phyloP scores from a whole-genome alignment of 2,113 vertebrate genomes.

The Delphinapterus leucas region DNA sequence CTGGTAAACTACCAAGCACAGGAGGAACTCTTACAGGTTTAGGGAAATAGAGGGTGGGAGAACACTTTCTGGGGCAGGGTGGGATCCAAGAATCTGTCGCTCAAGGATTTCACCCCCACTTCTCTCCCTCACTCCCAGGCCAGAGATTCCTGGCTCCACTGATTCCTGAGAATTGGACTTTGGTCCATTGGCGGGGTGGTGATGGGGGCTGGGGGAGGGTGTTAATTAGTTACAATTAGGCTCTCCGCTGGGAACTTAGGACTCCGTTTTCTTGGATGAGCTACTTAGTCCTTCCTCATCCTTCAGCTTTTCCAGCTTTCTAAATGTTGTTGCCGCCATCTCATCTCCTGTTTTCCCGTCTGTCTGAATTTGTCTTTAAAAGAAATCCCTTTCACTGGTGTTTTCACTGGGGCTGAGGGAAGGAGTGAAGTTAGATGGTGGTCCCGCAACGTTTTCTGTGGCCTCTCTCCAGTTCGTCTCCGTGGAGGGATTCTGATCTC shows the following conservation, averaged over 20 bases:
- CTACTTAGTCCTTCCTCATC: neutral
- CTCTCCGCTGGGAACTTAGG: neutral
- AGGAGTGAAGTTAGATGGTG: neutral
- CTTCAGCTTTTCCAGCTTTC: neutral
- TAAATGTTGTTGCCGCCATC: neutral
- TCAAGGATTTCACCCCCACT: neutral
- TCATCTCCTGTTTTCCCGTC: neutral
- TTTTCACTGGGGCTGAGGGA: neutral
- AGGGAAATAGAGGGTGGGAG: neutral
- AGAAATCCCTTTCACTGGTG: neutral
- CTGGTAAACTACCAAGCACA: neutral
- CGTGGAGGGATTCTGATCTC: neutral
- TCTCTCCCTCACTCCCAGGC: neutral
- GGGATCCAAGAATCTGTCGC: neutral
- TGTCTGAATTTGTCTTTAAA: slow-evolving; percentile 18
- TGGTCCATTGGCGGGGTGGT: neutral
- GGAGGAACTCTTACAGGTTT: neutral
- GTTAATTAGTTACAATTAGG: neutral
- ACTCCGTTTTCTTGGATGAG: neutral
- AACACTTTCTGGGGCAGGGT: neutral
- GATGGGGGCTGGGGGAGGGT: neutral
- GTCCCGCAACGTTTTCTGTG: neutral
- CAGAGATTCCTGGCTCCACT: neutral
- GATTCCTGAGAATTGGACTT: neutral
- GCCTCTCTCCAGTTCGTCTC: neutral